Evolutionary conservation across 2,888 invertebrate genomes (phyloP), one percentile per base, ranked within the genome.

Genomic region (Troglohyphantes excavatus): DNA sequence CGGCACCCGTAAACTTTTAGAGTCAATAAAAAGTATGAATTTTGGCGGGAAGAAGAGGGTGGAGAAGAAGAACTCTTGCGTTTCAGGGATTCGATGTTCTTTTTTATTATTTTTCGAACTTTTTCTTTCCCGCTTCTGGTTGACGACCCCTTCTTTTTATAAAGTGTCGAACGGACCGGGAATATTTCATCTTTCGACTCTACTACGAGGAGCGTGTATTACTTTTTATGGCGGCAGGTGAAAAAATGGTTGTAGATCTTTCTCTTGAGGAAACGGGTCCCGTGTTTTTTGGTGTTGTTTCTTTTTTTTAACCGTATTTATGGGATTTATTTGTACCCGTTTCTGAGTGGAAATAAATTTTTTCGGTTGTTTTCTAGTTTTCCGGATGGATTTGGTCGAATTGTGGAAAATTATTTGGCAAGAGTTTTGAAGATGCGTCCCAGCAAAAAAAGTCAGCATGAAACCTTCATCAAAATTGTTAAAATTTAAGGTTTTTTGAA

Each of bases 21-120:
- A 79, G 79, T 79, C 79, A 67, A 79, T 79, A 79, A 79, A 79
- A 79, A 43, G 79, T 79, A 79, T 79, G 79, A 79, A 68, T 65
- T 67, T 79, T 79, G 33, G 43, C 43, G 19, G 33, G 72, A 2
- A 26, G 29, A 29, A 29, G 33, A 68, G 26, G 17, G 23, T 26
- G n/a, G 33, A 17, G 72, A 5, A 33, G 43, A 43, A 43, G 43
- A 46, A 33, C 19, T 17, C 21, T 13, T 43, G 9, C n/a, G 17
- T 70, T 33, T n/a, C 39, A n/a, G 33, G 68, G 33, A 70, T 21
- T 13, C 46, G 46, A 43, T 29, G 21, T 19, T 29, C n/a, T 29
- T 68, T 21, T 72, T 72, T n/a, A 13, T 43, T 43, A 19, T 43
- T 39, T 33, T 23, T 43, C 9, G 68, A 27, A 33, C 19, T 67